Evolutionary conservation across 2,113 vertebrate genomes (phyloP).

Genomic region (Sminthopsis crassicaudata): DNA sequence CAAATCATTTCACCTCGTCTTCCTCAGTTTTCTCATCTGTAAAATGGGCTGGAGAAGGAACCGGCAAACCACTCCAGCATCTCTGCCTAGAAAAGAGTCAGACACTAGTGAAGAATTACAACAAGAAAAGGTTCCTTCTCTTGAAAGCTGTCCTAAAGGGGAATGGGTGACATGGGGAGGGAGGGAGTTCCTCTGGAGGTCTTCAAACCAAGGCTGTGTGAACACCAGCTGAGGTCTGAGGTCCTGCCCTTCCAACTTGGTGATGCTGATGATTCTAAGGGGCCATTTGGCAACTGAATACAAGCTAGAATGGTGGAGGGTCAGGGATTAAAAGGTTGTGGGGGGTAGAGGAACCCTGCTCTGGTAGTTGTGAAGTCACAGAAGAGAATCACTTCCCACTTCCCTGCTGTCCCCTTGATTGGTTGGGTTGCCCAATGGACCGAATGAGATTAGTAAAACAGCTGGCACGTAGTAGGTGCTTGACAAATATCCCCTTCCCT

Average conservation of each 20-base stretch:
- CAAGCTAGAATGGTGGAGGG: background rate
- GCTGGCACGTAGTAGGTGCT: background rate
- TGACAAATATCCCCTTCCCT: background rate
- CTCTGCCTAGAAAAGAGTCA: background rate
- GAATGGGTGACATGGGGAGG: background rate
- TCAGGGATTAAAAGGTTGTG: background rate
- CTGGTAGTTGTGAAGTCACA: background rate
- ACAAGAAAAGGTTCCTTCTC: background rate
- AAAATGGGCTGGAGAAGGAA: background rate
- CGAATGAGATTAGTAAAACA: background rate
- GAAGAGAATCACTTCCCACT: background rate
- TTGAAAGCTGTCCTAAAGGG: background rate
- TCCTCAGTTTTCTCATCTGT: background rate
- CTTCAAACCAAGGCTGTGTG: background rate
- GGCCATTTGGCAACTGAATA: background rate
- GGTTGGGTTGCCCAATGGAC: background rate
- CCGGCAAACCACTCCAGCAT: background rate
- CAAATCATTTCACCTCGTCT: background rate
- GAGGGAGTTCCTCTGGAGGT: background rate
- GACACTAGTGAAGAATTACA: background rate
- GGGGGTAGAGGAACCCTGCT: background rate
- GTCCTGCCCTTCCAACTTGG: background rate
- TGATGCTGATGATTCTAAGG: background rate
- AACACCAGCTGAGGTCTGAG: background rate
- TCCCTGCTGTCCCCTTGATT: background rate